phyloP scores from a whole-genome alignment of 2,113 vertebrate genomes.

The Pedionomus torquatus region DNA sequence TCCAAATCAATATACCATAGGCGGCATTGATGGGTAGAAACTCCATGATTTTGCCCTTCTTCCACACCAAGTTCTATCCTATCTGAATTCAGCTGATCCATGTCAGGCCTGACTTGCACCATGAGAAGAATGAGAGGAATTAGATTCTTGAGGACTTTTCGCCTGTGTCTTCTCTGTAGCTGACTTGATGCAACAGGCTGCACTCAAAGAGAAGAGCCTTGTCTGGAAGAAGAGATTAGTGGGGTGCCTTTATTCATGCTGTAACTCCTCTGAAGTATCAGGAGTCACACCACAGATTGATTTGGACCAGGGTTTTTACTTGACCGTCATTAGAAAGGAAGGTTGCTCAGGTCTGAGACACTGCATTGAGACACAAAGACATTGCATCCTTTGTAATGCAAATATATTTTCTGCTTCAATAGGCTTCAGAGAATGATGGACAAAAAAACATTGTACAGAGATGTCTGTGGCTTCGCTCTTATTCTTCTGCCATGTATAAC shows the following conservation, averaged over 20 bases:
- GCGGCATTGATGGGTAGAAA: not conserved
- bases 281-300: not conserved
- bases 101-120: not conserved
- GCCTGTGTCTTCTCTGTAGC: not conserved
- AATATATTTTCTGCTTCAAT: conserved; percentile 59
- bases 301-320: not conserved
- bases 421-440: conserved; percentile 2
- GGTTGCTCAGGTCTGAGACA: conserved; percentile 33
- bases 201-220: not conserved
- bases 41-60: not conserved
- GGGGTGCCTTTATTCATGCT: not conserved
- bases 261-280: conserved; percentile 21
- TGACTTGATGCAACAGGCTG: not conserved
- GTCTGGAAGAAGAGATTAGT: not conserved
- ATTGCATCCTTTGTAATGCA: conserved; percentile 52
- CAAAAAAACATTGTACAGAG: conserved; percentile 46
- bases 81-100: not conserved
- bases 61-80: not conserved
- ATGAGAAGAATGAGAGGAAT: not conserved
- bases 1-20: not conserved
- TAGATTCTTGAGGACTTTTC: not conserved
- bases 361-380: conserved; percentile 19
- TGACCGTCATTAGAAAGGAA: conserved; percentile 28
- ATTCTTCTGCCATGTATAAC: not conserved
- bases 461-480: conserved; percentile 10